Evolutionary conservation across 2,797 vertebrate genomes (phyloP).

Genomic region (Neosilurus mollespiculum): DNA sequence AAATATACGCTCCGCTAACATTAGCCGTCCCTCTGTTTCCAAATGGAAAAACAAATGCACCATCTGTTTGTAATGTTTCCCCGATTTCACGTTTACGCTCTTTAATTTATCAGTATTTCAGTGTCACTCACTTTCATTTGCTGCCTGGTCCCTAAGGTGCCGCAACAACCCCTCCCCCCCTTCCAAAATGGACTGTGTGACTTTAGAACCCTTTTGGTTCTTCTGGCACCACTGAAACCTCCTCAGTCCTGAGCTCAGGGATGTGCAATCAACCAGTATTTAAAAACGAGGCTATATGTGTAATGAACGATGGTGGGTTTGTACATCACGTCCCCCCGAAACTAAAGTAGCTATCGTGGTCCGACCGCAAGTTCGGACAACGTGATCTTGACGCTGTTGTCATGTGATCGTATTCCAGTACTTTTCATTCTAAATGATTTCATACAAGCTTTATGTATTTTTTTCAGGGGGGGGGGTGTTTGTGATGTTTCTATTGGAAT

Average conservation of each 20-base stretch:
- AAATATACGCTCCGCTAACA: constrained; percentile 28
- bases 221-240: no score
- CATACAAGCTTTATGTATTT: background rate
- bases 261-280: background rate
- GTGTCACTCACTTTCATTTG: background rate
- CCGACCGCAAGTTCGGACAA: background rate
- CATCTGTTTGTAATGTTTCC: constrained; percentile 1
- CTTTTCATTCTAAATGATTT: background rate
- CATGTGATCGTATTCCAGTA: background rate
- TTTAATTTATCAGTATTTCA: background rate
- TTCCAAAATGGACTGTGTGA: background rate
- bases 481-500: constrained; percentile 12
- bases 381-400: background rate
- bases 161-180: background rate
- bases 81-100: background rate
- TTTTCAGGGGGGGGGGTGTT: no score
- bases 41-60: no score
- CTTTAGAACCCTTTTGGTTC: background rate
- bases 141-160: background rate
- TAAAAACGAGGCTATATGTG: background rate
- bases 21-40: background rate
- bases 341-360: background rate
- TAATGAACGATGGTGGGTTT: background rate
- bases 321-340: no score
- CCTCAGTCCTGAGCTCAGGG: background rate